A percentile compares a stretch with the other conserved stretches of the same genome.
Evolutionary conservation across 2,797 vertebrate genomes (phyloP).

Genomic region (Clarias fuscus): DNA sequence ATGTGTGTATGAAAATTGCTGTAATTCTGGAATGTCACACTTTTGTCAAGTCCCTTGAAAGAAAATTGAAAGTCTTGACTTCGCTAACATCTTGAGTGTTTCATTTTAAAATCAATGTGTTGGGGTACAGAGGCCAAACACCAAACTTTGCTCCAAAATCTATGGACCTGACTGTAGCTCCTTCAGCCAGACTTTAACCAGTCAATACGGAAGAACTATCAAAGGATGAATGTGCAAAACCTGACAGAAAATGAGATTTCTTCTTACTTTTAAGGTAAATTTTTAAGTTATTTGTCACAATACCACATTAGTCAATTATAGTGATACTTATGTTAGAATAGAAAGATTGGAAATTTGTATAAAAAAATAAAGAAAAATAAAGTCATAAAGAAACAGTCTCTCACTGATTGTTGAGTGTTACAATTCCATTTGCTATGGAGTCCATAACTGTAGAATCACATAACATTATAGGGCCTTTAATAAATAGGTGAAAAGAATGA

Average conservation of each 20-base stretch:
- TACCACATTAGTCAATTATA: neutral
- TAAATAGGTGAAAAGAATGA: neutral
- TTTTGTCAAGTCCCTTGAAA: no score
- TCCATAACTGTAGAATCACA: neutral
- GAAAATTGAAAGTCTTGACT: no score
- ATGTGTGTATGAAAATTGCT: no score
- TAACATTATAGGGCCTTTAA: neutral
- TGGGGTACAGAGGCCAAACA: no score
- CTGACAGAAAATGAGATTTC: neutral
- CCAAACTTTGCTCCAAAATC: no score
- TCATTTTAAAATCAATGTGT: no score
- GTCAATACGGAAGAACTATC: neutral
- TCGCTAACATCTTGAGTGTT: no score
- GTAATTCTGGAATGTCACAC: no score
- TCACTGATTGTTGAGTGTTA: neutral
- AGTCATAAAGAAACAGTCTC: neutral
- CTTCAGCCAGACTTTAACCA: neutral
- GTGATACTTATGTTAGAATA: neutral
- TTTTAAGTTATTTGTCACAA: neutral
- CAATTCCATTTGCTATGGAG: neutral
- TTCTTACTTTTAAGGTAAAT: neutral
- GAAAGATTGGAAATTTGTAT: neutral
- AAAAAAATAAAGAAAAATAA: neutral
- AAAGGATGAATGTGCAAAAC: neutral
- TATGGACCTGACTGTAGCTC: neutral